Percentiles rank a stretch among this genome's conserved stretches.
phyloP scores from a whole-genome alignment of 2,113 vertebrate species.

The Coracopsis vasa region DNA sequence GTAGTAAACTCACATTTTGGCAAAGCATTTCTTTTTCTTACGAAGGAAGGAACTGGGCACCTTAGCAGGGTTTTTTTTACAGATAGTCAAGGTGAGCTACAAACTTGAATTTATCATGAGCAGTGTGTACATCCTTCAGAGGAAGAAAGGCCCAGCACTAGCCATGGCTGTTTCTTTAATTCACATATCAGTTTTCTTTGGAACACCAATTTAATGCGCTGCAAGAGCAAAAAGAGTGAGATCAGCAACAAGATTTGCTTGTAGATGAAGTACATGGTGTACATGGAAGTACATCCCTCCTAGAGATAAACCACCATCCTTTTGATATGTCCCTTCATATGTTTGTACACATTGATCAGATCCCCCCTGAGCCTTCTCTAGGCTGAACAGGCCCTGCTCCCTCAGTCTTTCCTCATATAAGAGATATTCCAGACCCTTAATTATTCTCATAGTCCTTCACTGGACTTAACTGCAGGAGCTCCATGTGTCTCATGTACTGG shows the following conservation, averaged over 20 bases:
- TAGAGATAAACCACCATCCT: not conserved
- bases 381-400: not conserved
- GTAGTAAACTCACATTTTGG: not conserved
- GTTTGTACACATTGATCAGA: not conserved
- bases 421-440: not conserved
- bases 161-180: not conserved
- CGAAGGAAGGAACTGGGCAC: not conserved
- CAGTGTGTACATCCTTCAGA: not conserved
- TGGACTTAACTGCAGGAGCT: not conserved
- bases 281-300: too few relatives aligned
- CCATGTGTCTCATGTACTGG: not conserved
- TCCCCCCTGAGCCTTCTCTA: not conserved
- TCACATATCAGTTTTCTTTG: not conserved
- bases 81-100: not conserved
- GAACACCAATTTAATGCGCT: not conserved
- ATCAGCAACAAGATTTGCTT: not conserved
- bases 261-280: not conserved
- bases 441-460: not conserved
- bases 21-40: not conserved
- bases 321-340: not conserved
- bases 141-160: not conserved
- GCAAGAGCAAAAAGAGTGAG: not conserved
- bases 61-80: not conserved
- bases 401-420: not conserved
- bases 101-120: not conserved